Conservation (phyloP, 2,797 vertebrate genomes). For the Danio kyathit region DNA sequence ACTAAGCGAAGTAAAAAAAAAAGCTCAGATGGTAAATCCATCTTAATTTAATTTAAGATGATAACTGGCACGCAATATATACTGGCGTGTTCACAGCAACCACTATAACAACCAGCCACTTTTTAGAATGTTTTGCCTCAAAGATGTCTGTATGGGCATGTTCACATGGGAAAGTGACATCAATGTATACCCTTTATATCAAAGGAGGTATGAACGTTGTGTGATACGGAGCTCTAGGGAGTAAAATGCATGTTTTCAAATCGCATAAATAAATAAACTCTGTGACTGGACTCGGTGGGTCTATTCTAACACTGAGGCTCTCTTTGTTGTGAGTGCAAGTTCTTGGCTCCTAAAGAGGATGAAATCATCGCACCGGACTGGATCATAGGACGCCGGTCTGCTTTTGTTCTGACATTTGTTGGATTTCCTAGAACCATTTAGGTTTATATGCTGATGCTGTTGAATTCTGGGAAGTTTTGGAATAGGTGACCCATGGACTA, state of each 20-base stretch:
- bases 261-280: too few species aligned
- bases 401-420: slow-evolving; percentile 12
- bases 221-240: not conserved
- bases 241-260: too few species aligned
- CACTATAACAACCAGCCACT: not conserved
- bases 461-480: slow-evolving; percentile 13
- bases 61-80: too few species aligned
- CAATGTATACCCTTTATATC: too few species aligned
- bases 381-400: slow-evolving; percentile 13
- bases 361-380: slow-evolving; percentile 27
- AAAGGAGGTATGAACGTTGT: too few species aligned
- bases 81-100: too few species aligned
- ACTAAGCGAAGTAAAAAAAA: too few species aligned
- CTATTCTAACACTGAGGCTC: slow-evolving; percentile 12
- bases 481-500: not conserved
- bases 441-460: slow-evolving; percentile 2
- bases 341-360: slow-evolving; percentile 25
- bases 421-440: slow-evolving; percentile 19
- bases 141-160: too few species aligned
- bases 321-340: slow-evolving; percentile 19
- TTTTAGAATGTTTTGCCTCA: not conserved
- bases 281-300: slow-evolving; percentile 17
- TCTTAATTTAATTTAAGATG: too few species aligned
- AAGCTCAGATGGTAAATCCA: too few species aligned
- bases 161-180: too few species aligned